These are phyloP conservation scores for Neomorphus geoffroyi DNA, from an alignment of 2,797 vertebrate species.

Conservation along the genomic window DNA sequence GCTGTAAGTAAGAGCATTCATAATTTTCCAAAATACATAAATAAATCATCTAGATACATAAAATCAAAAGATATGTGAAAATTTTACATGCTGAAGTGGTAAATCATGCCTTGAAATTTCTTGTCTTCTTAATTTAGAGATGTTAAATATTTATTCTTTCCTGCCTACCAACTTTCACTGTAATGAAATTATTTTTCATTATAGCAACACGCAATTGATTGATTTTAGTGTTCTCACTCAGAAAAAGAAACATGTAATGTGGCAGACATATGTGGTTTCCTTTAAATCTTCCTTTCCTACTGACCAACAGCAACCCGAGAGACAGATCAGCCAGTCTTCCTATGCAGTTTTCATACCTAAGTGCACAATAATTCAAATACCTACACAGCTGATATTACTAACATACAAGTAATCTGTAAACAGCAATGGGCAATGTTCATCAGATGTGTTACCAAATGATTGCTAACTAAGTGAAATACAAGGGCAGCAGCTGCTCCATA, in stretches of 20 bases:
- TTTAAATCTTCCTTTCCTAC: background rate
- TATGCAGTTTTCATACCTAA: background rate
- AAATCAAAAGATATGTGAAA: background rate
- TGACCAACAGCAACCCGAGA: background rate
- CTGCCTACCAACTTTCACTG: background rate
- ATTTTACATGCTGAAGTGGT: background rate
- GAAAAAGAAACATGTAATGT: background rate
- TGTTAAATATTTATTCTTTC: background rate
- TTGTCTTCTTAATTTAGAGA: background rate
- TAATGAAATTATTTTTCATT: background rate
- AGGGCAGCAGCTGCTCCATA: background rate
- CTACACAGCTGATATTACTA: background rate
- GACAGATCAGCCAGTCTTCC: background rate
- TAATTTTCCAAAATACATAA: background rate
- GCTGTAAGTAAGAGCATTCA: background rate
- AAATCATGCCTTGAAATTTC: background rate
- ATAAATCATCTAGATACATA: background rate
- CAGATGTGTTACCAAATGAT: background rate
- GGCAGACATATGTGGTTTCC: background rate
- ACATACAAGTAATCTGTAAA: accelerated
- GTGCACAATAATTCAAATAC: background rate
- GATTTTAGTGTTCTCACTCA: background rate
- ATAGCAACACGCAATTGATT: background rate
- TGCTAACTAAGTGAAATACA: background rate
- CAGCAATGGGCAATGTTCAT: accelerated